Base-by-base conservation (phyloP, 2,113 vertebrate species). In the Forbesichthys agassizii region DNA sequence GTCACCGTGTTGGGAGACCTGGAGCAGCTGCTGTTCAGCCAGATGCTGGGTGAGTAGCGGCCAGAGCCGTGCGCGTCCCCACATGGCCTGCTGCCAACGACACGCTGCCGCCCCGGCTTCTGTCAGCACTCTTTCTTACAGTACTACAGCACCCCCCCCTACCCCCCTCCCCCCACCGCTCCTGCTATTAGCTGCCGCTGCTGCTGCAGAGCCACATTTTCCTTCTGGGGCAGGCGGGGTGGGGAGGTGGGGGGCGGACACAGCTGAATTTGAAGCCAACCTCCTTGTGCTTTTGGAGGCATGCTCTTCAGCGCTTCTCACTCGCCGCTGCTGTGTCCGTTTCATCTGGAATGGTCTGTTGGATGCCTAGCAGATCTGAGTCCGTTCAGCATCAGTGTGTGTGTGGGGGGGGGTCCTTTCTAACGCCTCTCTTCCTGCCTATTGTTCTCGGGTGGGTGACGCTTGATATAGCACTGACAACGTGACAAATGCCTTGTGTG, bases 11-110 rank as follows among this genome's bases (percentile, higher is more conserved):
- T 99, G 88, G 98, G 98, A 0, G 98, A 99, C 89, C 90, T 99
- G 89, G 98, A 99, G 89, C 98, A 99, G 92, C 94, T 99, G 60
- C 96, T 99, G 51, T 99, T 99, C 94, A 99, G 97, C 90, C 96
- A 98, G 88, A 97, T 98, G 90, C 87, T 99, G 73, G 97, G 97
- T 99, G 90, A 98, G 97, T 96, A 85, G 14, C 63, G 11, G 14
- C 54, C 51, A 68, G 52, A 52, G 36, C 36, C 3, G 7, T 27
- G 27, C 27, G 27, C 27, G 27, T 27, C 27, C 27, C 27, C 27
- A 27, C 27, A 27, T 27, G 27, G 27, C 27, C 69, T 79, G 75
- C 74, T 67, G 71, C 62, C 20, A 79, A 64, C 9, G 61, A 67
- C 61, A 68, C 5, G 42, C 53, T 33, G 52, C 27, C 27, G 67